Conservation (phyloP, 1,140 invertebrate genomes). For the Trichonephila clavipes region DNA sequence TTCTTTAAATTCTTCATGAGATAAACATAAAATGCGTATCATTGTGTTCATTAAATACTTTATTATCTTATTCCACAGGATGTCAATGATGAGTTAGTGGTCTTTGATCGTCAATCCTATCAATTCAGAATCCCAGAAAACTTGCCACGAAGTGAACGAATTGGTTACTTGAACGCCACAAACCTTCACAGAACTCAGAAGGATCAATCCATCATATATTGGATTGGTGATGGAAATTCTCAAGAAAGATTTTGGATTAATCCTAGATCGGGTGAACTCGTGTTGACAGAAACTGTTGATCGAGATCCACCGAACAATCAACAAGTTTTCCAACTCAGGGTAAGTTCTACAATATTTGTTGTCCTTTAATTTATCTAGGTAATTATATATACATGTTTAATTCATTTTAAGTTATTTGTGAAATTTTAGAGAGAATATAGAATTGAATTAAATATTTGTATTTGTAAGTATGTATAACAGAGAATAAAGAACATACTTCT, state of each 20-base stretch:
- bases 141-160: constrained; percentile 75
- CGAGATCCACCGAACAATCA: constrained; percentile 79
- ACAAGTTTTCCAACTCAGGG: constrained; percentile 78
- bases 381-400: too few relatives aligned
- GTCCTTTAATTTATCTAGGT: neutral
- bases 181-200: constrained; percentile 75
- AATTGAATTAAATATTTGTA: too few relatives aligned
- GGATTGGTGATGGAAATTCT: constrained; percentile 77
- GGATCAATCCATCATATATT: constrained; percentile 79
- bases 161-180: constrained; percentile 78
- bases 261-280: constrained; percentile 80
- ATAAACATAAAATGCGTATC: too few relatives aligned
- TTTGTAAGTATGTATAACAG: too few relatives aligned
- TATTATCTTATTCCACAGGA: constrained; percentile 45
- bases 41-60: neutral
- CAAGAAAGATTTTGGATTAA: constrained; percentile 81
- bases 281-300: constrained; percentile 79
- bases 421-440: too few relatives aligned
- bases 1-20: too few relatives aligned
- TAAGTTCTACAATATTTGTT: constrained; percentile 6
- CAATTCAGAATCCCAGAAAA: constrained; percentile 78
- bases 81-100: constrained; percentile 79
- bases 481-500: too few relatives aligned
- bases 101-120: constrained; percentile 78
- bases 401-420: too few relatives aligned